Evolutionary conservation across 2,797 vertebrate genomes (phyloP).

Genomic region (Kryptolebias ocellatus): DNA sequence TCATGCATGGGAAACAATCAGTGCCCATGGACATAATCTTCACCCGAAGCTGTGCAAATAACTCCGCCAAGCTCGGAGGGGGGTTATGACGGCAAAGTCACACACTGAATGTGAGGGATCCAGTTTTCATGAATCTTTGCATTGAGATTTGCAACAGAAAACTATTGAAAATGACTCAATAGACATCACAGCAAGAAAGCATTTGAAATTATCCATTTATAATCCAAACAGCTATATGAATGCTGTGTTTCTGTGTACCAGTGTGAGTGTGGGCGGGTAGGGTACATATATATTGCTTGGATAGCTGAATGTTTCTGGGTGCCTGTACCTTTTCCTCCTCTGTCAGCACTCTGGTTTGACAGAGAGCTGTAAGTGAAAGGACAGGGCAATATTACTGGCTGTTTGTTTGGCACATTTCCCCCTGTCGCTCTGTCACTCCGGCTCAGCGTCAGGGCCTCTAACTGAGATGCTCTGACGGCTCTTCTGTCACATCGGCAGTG

Average conservation of each 20-base stretch:
- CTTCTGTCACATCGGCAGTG: slow-evolving; percentile 56
- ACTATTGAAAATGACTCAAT: slow-evolving; percentile 35
- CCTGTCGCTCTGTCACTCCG: slow-evolving; percentile 69
- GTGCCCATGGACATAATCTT: slow-evolving; percentile 61
- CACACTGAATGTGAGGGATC: slow-evolving; percentile 41
- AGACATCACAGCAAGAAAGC: slow-evolving; percentile 38
- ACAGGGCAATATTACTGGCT: slow-evolving; percentile 70
- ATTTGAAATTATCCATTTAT: slow-evolving; percentile 50
- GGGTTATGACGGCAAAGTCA: slow-evolving; percentile 43
- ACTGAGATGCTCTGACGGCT: slow-evolving; percentile 63
- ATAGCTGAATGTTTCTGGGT: slow-evolving; percentile 25
- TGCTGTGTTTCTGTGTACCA: neutral
- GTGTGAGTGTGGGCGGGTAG: neutral
- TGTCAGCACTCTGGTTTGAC: slow-evolving; percentile 65
- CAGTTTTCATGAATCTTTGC: slow-evolving; percentile 39
- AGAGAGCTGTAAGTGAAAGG: slow-evolving; percentile 64
- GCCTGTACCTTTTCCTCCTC: slow-evolving; percentile 50
- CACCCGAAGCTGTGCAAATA: slow-evolving; percentile 69
- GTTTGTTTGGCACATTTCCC: slow-evolving; percentile 67
- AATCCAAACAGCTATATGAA: slow-evolving; percentile 42
- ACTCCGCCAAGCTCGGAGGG: slow-evolving; percentile 44
- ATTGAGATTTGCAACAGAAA: slow-evolving; percentile 39
- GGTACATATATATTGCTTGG: slow-evolving; percentile 7
- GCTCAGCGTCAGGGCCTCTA: slow-evolving; percentile 65
- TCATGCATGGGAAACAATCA: slow-evolving; percentile 73